Evolutionary conservation across 2,113 vertebrate genomes (phyloP).

Genomic region (Artemisiospiza belli): DNA sequence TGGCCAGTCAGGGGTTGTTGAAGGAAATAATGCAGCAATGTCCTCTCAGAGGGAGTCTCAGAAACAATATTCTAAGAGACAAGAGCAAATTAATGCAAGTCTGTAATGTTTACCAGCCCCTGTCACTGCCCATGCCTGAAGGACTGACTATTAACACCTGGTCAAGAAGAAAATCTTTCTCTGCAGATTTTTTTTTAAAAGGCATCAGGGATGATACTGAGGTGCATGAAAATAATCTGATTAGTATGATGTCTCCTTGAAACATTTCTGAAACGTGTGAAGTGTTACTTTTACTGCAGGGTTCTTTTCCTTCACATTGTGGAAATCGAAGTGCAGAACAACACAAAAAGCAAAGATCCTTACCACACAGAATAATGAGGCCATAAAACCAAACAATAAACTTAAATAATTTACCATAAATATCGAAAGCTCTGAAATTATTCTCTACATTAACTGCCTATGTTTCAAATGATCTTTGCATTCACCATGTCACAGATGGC

Average conservation of each 20-base stretch:
- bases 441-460: constrained; percentile 77
- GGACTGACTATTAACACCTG: constrained; percentile 39
- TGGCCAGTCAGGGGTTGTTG: not conserved
- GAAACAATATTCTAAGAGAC: not conserved
- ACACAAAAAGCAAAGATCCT: constrained; percentile 66
- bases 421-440: constrained; percentile 76
- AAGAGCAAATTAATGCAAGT: not conserved
- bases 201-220: not conserved
- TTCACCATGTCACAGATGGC: constrained; percentile 83
- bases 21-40: not conserved
- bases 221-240: constrained; percentile 7
- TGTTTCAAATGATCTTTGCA: constrained; percentile 81
- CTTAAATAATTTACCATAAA: constrained; percentile 85
- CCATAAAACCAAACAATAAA: constrained; percentile 78
- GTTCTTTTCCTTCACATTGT: constrained; percentile 34
- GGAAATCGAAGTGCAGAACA: constrained; percentile 74
- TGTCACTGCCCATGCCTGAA: constrained; percentile 19
- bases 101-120: not conserved
- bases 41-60: constrained; percentile 16
- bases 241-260: constrained; percentile 39
- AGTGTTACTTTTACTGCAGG: constrained; percentile 52
- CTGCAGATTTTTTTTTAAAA: not conserved
- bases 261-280: not conserved
- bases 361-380: constrained; percentile 68
- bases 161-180: not conserved